Base-by-base conservation (phyloP, 53 echinoderm and acorn worm species). In the Temnopleurus reevesii region DNA sequence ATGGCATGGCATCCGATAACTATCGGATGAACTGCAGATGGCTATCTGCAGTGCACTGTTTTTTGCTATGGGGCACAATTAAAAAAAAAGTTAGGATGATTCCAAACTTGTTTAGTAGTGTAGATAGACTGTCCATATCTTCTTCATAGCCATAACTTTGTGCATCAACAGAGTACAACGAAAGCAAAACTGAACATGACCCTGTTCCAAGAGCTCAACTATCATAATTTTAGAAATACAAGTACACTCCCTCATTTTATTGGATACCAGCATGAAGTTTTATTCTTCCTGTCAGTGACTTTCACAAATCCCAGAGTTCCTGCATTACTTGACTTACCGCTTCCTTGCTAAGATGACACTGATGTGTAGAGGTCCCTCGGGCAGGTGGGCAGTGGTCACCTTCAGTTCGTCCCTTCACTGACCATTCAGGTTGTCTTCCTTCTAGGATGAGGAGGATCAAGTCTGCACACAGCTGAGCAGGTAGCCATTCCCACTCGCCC, bases 311-410 rank as follows among this genome's bases (percentile, higher is more conserved):
- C 71, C 71, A 6, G 41, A 41, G 38, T 71, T 71, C 41, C 71
- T 43, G 71, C 26, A 13, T 8, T 13, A 5, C n/a, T 71, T 36
- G 12, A 30, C 77, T 56, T 93, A 96, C 96, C 92, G 89, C 45
- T 76, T 93, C 89, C 26, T 91, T 90, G 25, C 53, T 90, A 8
- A 34, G 77, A 1, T 59, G 63, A 76, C 96, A 96, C 23, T 92
- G 77, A 71, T 96, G 96, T 46, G 60, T 66, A 19, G 61, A 76
- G 41, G 82, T 90, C 49, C 92, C 76, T 25, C 41, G 86, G 60
- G 90, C 55, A 24, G 93, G 90, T 3, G 96, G 99, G 60, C 99
- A 98, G 90, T 98, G 99, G 36, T 90, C 91, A 7, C 99, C 95
- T 53, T 98, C 99, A 13, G 66, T 94, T 15, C 99, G 91, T 19